Evolutionary conservation across 2,888 invertebrate species (phyloP), one percentile per base, ranked within the genome.

Genomic region (Melolontha melolontha): DNA sequence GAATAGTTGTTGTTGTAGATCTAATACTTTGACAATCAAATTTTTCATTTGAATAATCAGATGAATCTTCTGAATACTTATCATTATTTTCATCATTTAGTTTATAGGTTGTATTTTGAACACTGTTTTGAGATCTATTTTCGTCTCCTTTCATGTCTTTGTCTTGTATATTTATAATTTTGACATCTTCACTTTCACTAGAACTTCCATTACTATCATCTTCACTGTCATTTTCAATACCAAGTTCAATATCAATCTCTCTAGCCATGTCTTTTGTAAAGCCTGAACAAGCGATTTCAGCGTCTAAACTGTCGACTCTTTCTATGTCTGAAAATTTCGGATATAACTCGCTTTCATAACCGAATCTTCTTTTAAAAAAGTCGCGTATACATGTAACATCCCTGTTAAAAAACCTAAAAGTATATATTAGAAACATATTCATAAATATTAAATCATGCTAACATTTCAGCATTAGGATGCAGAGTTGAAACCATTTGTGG

Each of bases 401-500:
- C 73, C 99, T 89, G 73, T 98, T 91, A 82, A 99, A 99, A 83
- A 92, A 96, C 79, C 93, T 94, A 57, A 10, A 54, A 12, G 8
- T 2, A 27, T 22, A 50, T 52, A 5, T n/a, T 27, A 52, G 2
- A 27, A 27, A 14, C 4, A 34, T 4, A 5, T 27, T 1, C 4
- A 12, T 34, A 11, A 17, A 11, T 17, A 7, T 49, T 49, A 49
- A 17, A 54, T 40, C 10, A 10, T 22, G 84, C 87, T 87, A 84
- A 95, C 91, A 91, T 87, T 88, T 93, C 90, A 50, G 98, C 98
- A 83, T 99, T 97, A 41, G 86, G 80, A 84, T 99, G 98, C 22
- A 92, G 90, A 0, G 94, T 97, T 5, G 98, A 97, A 64, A 99
- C 91, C 98, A 99, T 99, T 86, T 99, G 99, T 0, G 99, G 99